These are phyloP conservation scores for Chromoteleia sp. DNA, from an alignment of 2,888 invertebrate genomes.

Conservation along the genomic window DNA sequence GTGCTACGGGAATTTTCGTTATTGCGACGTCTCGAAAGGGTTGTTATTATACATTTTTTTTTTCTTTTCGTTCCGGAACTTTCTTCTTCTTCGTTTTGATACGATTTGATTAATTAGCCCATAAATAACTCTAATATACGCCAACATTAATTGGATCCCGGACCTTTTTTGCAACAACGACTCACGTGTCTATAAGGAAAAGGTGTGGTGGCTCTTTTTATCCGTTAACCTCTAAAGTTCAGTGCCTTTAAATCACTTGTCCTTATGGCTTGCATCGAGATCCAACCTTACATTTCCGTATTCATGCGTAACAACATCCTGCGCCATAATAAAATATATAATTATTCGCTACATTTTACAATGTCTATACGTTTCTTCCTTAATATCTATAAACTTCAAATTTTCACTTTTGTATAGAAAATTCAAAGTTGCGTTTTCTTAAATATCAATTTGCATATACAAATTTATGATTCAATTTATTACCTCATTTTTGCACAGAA, in stretches of 20 bases:
- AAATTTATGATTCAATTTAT: too few species aligned
- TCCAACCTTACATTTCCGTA: conserved; percentile 44
- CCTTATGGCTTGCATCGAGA: conserved; percentile 29
- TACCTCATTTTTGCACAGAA: too few species aligned
- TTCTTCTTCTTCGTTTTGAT: conserved; percentile 42
- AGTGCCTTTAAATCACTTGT: conserved; percentile 59
- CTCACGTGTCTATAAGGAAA: conserved; percentile 35
- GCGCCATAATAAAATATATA: conserved; percentile 18
- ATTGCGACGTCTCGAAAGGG: conserved; percentile 4
- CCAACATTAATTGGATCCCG: conserved; percentile 42
- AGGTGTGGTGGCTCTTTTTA: conserved; percentile 48
- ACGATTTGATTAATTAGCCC: conserved; percentile 40
- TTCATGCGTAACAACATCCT: conserved; percentile 35
- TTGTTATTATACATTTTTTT: conserved; percentile 12
- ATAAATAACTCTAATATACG: conserved; percentile 32
- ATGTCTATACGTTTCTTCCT: not conserved
- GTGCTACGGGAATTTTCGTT: conserved; percentile 5
- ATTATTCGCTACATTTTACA: conserved; percentile 27
- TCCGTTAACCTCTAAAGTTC: conserved; percentile 52
- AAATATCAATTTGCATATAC: too few species aligned
- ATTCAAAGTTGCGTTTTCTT: too few species aligned
- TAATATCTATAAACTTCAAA: not conserved
- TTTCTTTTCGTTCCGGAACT: conserved; percentile 15
- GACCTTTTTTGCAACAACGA: conserved; percentile 26
- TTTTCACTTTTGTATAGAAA: too few species aligned